A percentile compares a stretch with the other conserved stretches of the same genome.
phyloP scores from a whole-genome alignment of 2,888 invertebrate genomes.

The Chloromyia formosa region DNA sequence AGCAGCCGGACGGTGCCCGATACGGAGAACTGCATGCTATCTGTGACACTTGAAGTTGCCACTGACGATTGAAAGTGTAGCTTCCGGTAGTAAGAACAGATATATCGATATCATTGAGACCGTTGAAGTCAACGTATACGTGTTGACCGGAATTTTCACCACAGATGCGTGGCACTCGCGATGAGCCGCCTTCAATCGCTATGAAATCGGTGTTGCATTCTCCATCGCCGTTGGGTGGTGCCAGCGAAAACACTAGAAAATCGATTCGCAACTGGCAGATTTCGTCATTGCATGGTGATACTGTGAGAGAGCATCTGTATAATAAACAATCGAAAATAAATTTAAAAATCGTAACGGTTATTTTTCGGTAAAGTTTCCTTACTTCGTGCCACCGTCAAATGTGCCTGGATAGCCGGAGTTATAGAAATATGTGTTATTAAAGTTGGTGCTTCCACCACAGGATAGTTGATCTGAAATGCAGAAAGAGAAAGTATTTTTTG shows the following conservation, averaged over 20 bases:
- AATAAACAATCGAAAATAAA: neutral
- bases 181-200: conserved; percentile 74
- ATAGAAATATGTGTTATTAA: conserved; percentile 86
- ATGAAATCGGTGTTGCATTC: conserved; percentile 76
- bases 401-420: conserved; percentile 80
- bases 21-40: conserved; percentile 76
- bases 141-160: conserved; percentile 85
- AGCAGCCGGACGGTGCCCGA: conserved; percentile 79
- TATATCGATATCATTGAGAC: conserved; percentile 73
- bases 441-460: conserved; percentile 75
- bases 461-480: conserved; percentile 71
- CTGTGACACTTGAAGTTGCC: conserved; percentile 80
- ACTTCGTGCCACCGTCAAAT: conserved; percentile 70
- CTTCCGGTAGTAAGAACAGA: conserved; percentile 71
- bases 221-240: conserved; percentile 79
- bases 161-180: conserved; percentile 75
- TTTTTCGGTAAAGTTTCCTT: conserved; percentile 24
- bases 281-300: conserved; percentile 72
- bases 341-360: neutral
- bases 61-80: conserved; percentile 72
- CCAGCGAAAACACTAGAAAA: conserved; percentile 75
- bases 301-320: conserved; percentile 73
- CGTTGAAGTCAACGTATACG: conserved; percentile 78
- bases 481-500: conserved; percentile 21
- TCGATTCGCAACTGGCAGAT: conserved; percentile 77